Conservation (phyloP, 2,113 vertebrate species). For the Thunnus thynnus region DNA sequence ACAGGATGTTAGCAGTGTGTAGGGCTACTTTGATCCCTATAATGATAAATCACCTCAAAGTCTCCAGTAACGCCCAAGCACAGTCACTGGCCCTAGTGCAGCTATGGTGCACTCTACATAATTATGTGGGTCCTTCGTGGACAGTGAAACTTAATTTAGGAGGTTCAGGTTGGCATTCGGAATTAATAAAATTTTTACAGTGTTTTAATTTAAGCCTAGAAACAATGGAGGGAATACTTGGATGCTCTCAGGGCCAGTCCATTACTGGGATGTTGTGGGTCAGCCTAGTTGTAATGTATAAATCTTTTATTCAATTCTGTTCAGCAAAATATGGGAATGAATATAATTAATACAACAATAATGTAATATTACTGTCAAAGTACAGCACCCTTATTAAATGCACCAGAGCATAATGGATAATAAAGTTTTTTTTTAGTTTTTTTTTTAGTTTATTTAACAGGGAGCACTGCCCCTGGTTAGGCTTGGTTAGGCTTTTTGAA, state of each 20-base stretch:
- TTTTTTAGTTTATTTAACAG: too few species aligned
- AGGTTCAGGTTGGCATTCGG: slow-evolving; percentile 39
- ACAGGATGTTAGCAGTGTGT: slow-evolving; percentile 30
- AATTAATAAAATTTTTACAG: slow-evolving; percentile 47
- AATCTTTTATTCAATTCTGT: slow-evolving; percentile 8
- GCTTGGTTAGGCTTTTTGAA: too few species aligned
- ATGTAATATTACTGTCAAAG: slow-evolving; percentile 6
- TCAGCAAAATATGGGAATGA: not conserved
- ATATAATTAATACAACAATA: slow-evolving; percentile 2
- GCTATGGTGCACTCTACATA: slow-evolving; percentile 41
- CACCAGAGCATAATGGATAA: not conserved
- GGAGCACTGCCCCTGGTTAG: too few species aligned
- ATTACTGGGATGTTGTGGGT: slow-evolving; percentile 23
- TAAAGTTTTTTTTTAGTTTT: too few species aligned
- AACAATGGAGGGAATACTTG: slow-evolving; percentile 36
- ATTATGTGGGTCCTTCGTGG: slow-evolving; percentile 46
- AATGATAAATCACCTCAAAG: slow-evolving; percentile 54
- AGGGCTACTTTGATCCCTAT: slow-evolving; percentile 31
- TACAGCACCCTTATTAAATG: not conserved
- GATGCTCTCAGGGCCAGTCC: slow-evolving; percentile 1
- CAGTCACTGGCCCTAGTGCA: slow-evolving; percentile 26
- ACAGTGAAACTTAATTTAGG: slow-evolving; percentile 49
- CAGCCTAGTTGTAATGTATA: slow-evolving; percentile 5
- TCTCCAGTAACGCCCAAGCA: slow-evolving; percentile 13
- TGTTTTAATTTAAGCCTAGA: slow-evolving; percentile 43